These are phyloP conservation scores for Epirrhoe tristata DNA, from an alignment of 2,888 invertebrate species.

Conservation along the genomic window DNA sequence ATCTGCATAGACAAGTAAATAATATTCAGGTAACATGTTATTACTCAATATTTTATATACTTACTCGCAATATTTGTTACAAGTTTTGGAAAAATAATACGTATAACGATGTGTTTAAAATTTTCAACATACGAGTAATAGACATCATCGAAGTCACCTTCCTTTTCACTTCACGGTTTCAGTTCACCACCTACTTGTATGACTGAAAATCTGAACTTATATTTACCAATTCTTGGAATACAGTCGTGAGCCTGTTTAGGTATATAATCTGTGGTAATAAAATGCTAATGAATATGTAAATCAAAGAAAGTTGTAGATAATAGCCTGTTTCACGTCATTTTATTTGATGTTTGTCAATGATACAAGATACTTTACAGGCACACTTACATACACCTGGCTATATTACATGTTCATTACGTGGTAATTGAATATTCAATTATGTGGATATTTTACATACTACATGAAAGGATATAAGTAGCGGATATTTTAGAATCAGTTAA, in stretches of 20 bases:
- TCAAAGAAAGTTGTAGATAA: conserved; percentile 49
- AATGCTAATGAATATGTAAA: conserved; percentile 43
- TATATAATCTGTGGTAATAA: not conserved
- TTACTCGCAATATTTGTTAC: too few relatives aligned
- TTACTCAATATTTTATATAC: too few relatives aligned
- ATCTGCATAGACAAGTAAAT: too few relatives aligned
- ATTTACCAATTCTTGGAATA: not conserved
- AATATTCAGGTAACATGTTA: too few relatives aligned
- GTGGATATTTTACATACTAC: not conserved
- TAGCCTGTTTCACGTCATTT: conserved; percentile 29
- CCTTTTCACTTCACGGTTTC: too few relatives aligned
- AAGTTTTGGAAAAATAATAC: too few relatives aligned
- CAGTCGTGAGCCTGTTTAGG: not conserved
- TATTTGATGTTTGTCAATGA: conserved; percentile 34
- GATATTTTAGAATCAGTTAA: not conserved
- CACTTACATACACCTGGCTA: conserved; percentile 12
- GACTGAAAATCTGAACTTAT: too few relatives aligned
- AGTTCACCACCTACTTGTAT: too few relatives aligned
- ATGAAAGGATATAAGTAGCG: not conserved
- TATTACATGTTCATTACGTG: conserved; percentile 21
- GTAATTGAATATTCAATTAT: conserved; percentile 13
- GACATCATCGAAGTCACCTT: too few relatives aligned
- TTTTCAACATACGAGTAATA: too few relatives aligned
- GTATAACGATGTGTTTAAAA: too few relatives aligned
- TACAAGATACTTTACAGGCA: conserved; percentile 1